These are phyloP conservation scores for Oceanodroma leucorhoa DNA, from an alignment of 2,797 vertebrate species.

Conservation along the genomic window DNA sequence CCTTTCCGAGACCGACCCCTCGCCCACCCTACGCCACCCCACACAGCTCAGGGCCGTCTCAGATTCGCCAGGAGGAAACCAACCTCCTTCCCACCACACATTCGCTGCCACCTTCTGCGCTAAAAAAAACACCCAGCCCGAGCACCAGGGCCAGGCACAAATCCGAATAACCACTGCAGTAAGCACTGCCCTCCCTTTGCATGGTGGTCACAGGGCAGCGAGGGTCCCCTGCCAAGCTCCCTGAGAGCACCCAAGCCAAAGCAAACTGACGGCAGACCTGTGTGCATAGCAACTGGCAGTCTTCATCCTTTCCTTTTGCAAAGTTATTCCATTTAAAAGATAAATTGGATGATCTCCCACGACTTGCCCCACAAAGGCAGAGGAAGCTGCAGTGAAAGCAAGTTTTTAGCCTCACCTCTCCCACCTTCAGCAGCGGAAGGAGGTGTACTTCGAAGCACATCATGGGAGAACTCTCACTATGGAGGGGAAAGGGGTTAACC, in stretches of 20 bases:
- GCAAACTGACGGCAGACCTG: fast-evolving
- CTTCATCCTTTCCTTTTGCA: not conserved
- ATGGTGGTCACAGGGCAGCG: not conserved
- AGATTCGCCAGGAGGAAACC: not conserved
- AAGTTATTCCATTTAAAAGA: not conserved
- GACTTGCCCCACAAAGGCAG: not conserved
- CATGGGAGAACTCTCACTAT: fast-evolving
- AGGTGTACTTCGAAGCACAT: not conserved
- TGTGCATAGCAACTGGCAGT: not conserved
- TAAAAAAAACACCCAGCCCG: not conserved
- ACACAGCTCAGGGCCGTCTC: fast-evolving
- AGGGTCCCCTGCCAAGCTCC: not conserved
- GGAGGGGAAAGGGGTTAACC: not conserved
- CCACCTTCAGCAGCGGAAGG: not conserved
- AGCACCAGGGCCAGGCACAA: not conserved
- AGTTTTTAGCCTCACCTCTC: not conserved
- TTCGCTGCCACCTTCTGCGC: not conserved
- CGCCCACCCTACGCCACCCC: fast-evolving
- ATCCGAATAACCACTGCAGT: not conserved
- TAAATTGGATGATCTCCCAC: not conserved
- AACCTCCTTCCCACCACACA: not conserved
- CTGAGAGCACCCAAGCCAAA: not conserved
- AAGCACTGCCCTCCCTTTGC: fast-evolving
- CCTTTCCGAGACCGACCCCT: not conserved
- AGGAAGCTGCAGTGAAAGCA: not conserved